Conservation (phyloP, 1,140 invertebrate genomes). For the Drosophila albomicans region DNA sequence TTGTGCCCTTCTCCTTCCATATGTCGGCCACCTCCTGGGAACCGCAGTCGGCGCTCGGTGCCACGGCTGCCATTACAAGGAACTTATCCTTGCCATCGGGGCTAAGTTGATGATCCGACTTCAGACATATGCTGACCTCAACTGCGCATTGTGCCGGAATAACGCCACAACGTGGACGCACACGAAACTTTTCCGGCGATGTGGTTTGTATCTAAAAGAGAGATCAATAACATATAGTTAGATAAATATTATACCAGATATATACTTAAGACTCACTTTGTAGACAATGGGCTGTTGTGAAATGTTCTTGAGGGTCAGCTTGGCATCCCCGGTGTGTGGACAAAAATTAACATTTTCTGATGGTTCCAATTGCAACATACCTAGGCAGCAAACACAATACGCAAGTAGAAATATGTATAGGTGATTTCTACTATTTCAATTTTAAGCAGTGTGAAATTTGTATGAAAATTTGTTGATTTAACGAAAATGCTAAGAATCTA, state of each 20-base stretch:
- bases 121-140: constrained; percentile 74
- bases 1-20: constrained; percentile 57
- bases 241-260: background rate
- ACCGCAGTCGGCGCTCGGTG: constrained; percentile 12
- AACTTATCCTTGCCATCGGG: constrained; percentile 75
- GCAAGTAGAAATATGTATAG: background rate
- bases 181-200: constrained; percentile 94
- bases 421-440: background rate
- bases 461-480: constrained; percentile 3
- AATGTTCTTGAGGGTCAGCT: constrained; percentile 50
- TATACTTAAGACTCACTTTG: constrained; percentile 52
- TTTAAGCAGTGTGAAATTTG: constrained; percentile 17
- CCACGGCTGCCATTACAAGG: constrained; percentile 71
- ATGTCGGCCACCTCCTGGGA: constrained; percentile 53
- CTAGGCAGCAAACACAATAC: constrained; percentile 43
- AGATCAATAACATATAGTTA: background rate
- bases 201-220: constrained; percentile 78
- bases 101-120: constrained; percentile 64
- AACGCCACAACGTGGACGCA: constrained; percentile 93
- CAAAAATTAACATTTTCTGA: constrained; percentile 90
- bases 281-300: constrained; percentile 53
- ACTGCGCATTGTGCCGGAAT: constrained; percentile 86
- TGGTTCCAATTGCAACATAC: constrained; percentile 85
- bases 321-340: constrained; percentile 57
- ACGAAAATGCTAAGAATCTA: constrained; percentile 1